Base-by-base conservation (phyloP, 2,888 invertebrate species). In the Asteroscopus sphinx region DNA sequence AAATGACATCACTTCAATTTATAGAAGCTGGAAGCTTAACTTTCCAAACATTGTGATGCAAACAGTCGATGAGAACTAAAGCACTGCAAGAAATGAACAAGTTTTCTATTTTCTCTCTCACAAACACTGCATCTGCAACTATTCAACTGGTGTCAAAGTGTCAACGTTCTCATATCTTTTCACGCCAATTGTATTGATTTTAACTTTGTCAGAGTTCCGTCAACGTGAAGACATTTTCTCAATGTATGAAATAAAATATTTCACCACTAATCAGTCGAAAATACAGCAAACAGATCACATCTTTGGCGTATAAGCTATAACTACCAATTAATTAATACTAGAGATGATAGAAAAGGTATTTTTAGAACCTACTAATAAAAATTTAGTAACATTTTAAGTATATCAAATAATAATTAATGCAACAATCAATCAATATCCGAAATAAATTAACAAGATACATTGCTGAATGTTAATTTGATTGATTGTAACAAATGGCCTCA, bases 51-150 rank as follows among this genome's bases (percentile, higher is more conserved):
- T 62, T 69, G 64, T 62, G 49, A 53, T 39, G 58, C 25, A 48
- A 72, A 68, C 57, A 68, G 42, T 46, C 60, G 46, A 64, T 76
- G 76, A 53, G 73, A 74, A 74, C 66, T 63, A 41, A 51, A 51
- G 35, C 51, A 56, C 36, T 37, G 30, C 49, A 59, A 57, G 60
- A 67, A 71, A 55, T 39, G 13, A 7, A 68, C 40, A 30, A 32
- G 74, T 35, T 73, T 73, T 69, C 66, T 51, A 69, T 56, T 73
- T 65, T 66, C 58, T 58, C 42, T 37, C 9, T 46, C 26, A 42
- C 39, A 26, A 26, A 32, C n/a, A 32, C 33, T 28, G 28, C 25
- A 25, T 25, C 25, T 51, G 32, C 37, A 52, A 59, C 15, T 44
- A 35, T 55, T 26, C 30, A 30, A 42, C 39, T 55, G 42, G 17